Evolutionary conservation across 2,797 vertebrate genomes (phyloP), one percentile per base, ranked within the genome.

Genomic region (Falco biarmicus): DNA sequence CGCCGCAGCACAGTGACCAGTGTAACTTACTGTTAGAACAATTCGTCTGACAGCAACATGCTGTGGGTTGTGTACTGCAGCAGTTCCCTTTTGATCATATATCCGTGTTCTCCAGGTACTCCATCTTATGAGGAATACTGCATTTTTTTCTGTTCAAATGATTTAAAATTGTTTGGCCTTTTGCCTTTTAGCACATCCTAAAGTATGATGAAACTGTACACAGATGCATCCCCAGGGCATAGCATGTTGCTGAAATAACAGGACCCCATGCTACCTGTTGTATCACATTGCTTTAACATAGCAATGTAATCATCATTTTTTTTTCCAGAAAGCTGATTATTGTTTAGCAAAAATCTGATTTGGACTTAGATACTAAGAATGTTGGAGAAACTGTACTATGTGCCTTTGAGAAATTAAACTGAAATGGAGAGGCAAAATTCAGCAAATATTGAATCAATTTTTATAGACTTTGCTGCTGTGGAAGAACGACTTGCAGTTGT

Each of bases 401-500:
- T 84, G 74, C 90, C 74, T 93, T 90, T 94, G 90, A 95, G 93
- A 96, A 95, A 94, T 85, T 63, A 91, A 75, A 65, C 34, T 89
- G 68, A 90, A 90, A 61, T 73, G 39, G 61, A 65, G 41, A 86
- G 73, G 85, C 61, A 93, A 91, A 96, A 88, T 94, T 87, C 63
- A 84, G 79, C 51, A 82, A 89, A 94, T 89, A 85, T 53, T 96
- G 84, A 88, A 94, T 97, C 92, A 88, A 51, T 92, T 95, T 94
- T 94, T 93, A 92, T 79, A 84, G 88, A 78, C 93, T 73, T 81
- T 74, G n/a, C 75, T 65, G 87, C 88, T 95, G 75, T 90, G 80
- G 68, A 85, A 50, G 75, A 90, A 26, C 37, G 28, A 3, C 64
- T 93, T 87, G 56, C 69, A 86, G 61, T 95, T 75, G 14, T 86